These are phyloP conservation scores for Carettochelys insculpta DNA, from an alignment of 2,113 vertebrate species.

Conservation along the genomic window DNA sequence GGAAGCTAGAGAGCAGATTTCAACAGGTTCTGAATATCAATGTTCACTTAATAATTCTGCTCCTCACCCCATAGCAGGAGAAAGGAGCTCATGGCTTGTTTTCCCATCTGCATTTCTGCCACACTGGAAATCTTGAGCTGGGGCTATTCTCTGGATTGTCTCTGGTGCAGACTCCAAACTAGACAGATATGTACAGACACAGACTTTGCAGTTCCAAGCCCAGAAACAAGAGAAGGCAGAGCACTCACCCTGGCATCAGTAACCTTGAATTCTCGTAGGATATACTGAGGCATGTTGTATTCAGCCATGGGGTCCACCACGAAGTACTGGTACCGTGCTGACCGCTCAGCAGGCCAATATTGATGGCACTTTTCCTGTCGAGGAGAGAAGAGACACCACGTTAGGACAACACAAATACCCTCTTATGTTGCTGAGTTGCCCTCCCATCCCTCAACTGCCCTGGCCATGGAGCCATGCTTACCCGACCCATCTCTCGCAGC, in stretches of 20 bases:
- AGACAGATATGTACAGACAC: too few species aligned
- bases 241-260: slow-evolving; percentile 93
- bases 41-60: neutral
- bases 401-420: too few species aligned
- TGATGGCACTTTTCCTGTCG: slow-evolving; percentile 95
- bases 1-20: neutral
- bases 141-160: neutral
- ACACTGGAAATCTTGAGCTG: neutral
- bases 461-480: slow-evolving; percentile 48
- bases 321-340: slow-evolving; percentile 96
- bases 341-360: slow-evolving; percentile 96
- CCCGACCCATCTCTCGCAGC: slow-evolving; percentile 95
- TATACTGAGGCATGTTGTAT: slow-evolving; percentile 99
- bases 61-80: neutral
- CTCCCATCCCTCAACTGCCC: neutral
- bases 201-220: rapidly evolving
- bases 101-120: neutral
- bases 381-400: neutral
- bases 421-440: neutral
- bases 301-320: slow-evolving; percentile 98
- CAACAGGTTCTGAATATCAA: neutral
- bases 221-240: rapidly evolving
- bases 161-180: neutral
- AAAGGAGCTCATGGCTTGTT: neutral
- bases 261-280: slow-evolving; percentile 98